A percentile compares a stretch with the other conserved stretches of the same genome.
Conservation (phyloP, 2,113 vertebrate genomes). For the Gobio gobio region DNA sequence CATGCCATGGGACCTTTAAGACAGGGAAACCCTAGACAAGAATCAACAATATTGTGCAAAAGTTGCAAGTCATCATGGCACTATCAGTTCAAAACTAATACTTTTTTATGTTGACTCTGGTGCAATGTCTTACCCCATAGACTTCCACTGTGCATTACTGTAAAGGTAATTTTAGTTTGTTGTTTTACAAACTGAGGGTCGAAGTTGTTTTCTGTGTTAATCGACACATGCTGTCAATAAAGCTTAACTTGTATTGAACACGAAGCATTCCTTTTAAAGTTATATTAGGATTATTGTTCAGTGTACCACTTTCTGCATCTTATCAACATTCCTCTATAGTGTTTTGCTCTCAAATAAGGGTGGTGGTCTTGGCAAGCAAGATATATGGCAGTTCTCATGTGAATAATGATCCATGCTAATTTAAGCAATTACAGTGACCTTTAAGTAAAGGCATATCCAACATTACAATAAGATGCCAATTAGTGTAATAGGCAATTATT, state of each 20-base stretch:
- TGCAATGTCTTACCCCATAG: not conserved
- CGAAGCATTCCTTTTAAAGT: not conserved
- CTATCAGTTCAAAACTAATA: not conserved
- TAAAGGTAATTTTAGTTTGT: not conserved
- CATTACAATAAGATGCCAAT: constrained; percentile 36
- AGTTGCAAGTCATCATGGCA: not conserved
- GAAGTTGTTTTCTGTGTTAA: not conserved
- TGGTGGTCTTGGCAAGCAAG: constrained; percentile 13
- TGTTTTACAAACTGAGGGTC: not conserved
- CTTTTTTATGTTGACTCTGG: not conserved
- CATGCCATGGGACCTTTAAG: too few relatives aligned
- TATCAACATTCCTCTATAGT: constrained; percentile 3
- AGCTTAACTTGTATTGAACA: not conserved
- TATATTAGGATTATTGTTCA: not conserved
- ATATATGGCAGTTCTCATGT: constrained; percentile 33
- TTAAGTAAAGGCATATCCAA: constrained; percentile 51
- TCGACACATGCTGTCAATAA: not conserved
- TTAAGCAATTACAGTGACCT: constrained; percentile 55
- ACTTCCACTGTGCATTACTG: not conserved
- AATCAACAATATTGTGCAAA: too few relatives aligned
- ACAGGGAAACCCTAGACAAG: too few relatives aligned
- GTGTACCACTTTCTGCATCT: not conserved
- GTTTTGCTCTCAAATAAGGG: constrained; percentile 26
- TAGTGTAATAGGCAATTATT: constrained; percentile 28
- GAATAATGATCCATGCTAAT: constrained; percentile 54